Conservation (phyloP, 2,888 invertebrate genomes). For the Molorchus minor region DNA sequence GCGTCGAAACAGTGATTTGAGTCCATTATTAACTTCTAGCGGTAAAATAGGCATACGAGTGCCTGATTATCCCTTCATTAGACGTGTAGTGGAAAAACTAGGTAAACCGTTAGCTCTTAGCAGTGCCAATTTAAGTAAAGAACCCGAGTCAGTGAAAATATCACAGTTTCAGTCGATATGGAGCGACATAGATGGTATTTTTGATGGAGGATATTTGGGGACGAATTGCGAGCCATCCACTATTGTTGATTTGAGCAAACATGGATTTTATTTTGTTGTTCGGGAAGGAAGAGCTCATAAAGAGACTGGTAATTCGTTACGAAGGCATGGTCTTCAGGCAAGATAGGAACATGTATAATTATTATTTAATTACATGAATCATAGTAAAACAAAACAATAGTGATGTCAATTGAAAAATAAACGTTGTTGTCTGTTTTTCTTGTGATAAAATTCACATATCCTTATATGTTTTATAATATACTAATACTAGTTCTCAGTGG, state of each 20-base stretch:
- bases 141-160: constrained; percentile 80
- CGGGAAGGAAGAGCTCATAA: not conserved
- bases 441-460: too few relatives aligned
- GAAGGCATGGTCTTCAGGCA: too few relatives aligned
- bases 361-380: too few relatives aligned
- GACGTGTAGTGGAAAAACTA: constrained; percentile 68
- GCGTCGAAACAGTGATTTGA: not conserved
- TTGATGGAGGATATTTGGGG: constrained; percentile 81
- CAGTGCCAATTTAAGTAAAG: constrained; percentile 89
- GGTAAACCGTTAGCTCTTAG: constrained; percentile 90
- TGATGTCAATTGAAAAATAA: too few relatives aligned
- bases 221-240: constrained; percentile 60
- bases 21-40: not conserved
- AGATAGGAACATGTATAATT: too few relatives aligned
- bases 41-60: not conserved
- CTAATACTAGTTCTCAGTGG: too few relatives aligned
- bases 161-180: constrained; percentile 59
- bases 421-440: too few relatives aligned
- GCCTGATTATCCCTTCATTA: not conserved
- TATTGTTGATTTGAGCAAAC: not conserved
- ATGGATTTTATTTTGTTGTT: not conserved
- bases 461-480: too few relatives aligned
- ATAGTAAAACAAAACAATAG: too few relatives aligned
- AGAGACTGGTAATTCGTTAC: too few relatives aligned
- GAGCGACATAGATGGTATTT: constrained; percentile 78